Base-by-base conservation (phyloP, 2,113 vertebrate species). In the Camelus dromedarius region DNA sequence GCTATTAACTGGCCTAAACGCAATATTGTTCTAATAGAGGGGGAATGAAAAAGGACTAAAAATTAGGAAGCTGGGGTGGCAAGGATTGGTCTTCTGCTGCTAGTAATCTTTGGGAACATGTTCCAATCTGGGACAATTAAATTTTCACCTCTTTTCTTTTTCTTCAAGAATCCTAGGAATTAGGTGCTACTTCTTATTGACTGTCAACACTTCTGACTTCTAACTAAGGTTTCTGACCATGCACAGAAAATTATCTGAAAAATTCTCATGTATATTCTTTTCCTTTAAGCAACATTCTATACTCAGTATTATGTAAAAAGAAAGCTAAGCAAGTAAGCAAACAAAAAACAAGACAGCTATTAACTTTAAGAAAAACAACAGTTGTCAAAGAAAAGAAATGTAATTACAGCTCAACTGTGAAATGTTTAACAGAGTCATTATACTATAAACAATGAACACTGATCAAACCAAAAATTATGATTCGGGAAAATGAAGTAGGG, bases 371-470 rank as follows among this genome's bases (percentile, higher is more conserved):
- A 88, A 87, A 96, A 96, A 92, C 35, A 94, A 73, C 46, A 83
- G 64, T 56, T 97, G 80, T 96, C 58, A 94, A 80, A 28, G 35
- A 80, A 79, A 96, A 84, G 35, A 90, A 94, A 92, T 35, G 15
- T 70, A 95, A 96, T 95, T 94, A 84, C 30, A 96, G 64, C 42
- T 97, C 20, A 83, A 72, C n/a, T 84, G 35, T 81, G 80, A 91
- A 91, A 64, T 76, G 85, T 54, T 91, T 87, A 90, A 93, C n/a
- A 86, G 35, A 89, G 66, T 95, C 52, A 67, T 52, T 75, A 75
- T 24, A 90, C 2, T 54, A 18, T 81, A 84, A 89, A 95, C 30
- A 81, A 92, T 64, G 30, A 97, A 81, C 16, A 73, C n/a, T 46
- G 54, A 97, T 88, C 58, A 93, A 95, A 83, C 10, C 18, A 81